Percentiles rank a stretch among this genome's conserved stretches.
Conservation (phyloP, 2,888 invertebrate genomes). For the Andrena marginata region DNA sequence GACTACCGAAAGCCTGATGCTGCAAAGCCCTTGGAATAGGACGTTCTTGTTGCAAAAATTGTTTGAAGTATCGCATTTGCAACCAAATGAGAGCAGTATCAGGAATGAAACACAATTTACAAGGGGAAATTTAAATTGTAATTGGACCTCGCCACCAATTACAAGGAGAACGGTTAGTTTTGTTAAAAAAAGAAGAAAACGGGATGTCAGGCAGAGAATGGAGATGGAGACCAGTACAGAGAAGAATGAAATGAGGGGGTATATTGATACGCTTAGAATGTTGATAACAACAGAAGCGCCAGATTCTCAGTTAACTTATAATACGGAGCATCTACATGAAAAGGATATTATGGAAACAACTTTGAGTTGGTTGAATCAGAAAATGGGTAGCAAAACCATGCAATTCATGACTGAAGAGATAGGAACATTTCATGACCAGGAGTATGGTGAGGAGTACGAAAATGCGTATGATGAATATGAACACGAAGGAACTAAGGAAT, state of each 20-base stretch:
- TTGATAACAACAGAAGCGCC: constrained; percentile 12
- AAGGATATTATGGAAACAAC: constrained; percentile 34
- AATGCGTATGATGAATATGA: constrained; percentile 35
- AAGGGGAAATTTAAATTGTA: background rate
- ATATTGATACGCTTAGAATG: no score
- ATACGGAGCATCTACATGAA: constrained; percentile 35
- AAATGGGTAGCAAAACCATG: background rate
- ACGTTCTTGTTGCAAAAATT: constrained; percentile 33
- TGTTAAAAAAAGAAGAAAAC: constrained; percentile 39
- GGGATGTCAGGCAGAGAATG: background rate
- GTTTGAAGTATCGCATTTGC: background rate
- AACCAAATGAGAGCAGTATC: background rate
- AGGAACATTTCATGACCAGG: constrained; percentile 14
- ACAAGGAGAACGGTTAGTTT: background rate
- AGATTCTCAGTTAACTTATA: constrained; percentile 35
- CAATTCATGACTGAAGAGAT: background rate
- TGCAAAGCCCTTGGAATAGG: constrained; percentile 13
- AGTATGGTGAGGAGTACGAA: constrained; percentile 23
- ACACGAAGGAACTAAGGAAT: constrained; percentile 17
- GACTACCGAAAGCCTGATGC: background rate
- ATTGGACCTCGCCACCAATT: background rate
- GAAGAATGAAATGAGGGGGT: no score
- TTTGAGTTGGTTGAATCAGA: constrained; percentile 19
- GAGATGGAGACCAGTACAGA: accelerated
- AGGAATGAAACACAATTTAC: background rate